A percentile compares a stretch with the other conserved stretches of the same genome.
Evolutionary conservation across 2,113 vertebrate genomes (phyloP).

Genomic region (Falcunculus frontatus): DNA sequence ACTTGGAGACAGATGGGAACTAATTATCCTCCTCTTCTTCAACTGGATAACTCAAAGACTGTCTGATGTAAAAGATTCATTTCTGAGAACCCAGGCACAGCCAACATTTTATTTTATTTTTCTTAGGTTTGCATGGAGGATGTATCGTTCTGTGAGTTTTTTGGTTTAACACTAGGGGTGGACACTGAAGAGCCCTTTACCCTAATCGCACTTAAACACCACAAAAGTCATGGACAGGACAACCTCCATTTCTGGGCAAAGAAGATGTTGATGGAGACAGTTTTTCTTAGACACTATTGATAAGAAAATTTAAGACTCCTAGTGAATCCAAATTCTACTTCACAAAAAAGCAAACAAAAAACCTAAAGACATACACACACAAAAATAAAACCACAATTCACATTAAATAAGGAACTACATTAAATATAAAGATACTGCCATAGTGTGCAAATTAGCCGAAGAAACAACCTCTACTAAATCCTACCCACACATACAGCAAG

Average conservation of each 20-base stretch:
- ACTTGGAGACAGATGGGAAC: not conserved
- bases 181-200: not conserved
- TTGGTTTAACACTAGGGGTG: not conserved
- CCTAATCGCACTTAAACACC: not conserved
- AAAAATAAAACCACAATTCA: not conserved
- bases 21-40: not conserved
- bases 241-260: not conserved
- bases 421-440: not conserved
- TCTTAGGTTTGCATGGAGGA: not conserved
- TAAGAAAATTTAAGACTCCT: not conserved
- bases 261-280: not conserved
- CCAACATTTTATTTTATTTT: not conserved
- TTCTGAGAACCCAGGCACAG: not conserved
- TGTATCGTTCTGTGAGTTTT: not conserved
- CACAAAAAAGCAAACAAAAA: not conserved
- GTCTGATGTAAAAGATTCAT: not conserved
- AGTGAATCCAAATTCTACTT: not conserved
- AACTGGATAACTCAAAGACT: not conserved
- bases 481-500: not conserved
- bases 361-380: not conserved
- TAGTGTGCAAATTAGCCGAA: not conserved
- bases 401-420: not conserved
- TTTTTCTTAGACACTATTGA: not conserved
- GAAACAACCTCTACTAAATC: not conserved
- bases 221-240: not conserved